Base-by-base conservation (phyloP, 2,888 invertebrate species). In the Gasteruption jaculator region DNA sequence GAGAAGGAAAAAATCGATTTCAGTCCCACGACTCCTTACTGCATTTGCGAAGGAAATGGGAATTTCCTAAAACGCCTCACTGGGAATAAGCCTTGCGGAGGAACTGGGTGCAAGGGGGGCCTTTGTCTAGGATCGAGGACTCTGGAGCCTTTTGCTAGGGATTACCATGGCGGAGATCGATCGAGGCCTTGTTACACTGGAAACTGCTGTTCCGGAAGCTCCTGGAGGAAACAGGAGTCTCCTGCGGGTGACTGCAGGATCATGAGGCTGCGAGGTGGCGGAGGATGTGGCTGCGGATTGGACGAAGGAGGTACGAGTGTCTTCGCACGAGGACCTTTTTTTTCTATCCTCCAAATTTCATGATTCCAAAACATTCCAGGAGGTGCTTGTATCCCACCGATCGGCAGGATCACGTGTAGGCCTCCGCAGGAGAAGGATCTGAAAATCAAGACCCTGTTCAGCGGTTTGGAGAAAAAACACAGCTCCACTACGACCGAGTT, bases 221-320 rank as follows among this genome's bases (percentile, higher is more conserved):
- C n/a, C n/a, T n/a, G n/a, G n/a, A n/a, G n/a, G n/a, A n/a, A n/a
- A 24, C 20, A 15, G 20, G 31, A 38, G 19, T 27, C n/a, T n/a
- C n/a, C n/a, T n/a, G n/a, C n/a, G n/a, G n/a, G n/a, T n/a, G 31
- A 44, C n/a, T 46, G 41, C 30, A 43, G 38, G 19, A 30, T 29
- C 10, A 20, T 31, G 11, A 45, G 59, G 33, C 48, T 60, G 52
- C 34, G 60, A 41, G 61, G 61, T 11, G 60, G 60, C 24, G 59
- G 55, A 36, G 49, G 45, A 34, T 42, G 38, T 25, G 27, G n/a
- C n/a, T n/a, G n/a, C n/a, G n/a, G n/a, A n/a, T n/a, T n/a, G n/a
- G n/a, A n/a, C n/a, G n/a, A n/a, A n/a, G n/a, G n/a, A n/a, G n/a
- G n/a, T n/a, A n/a, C n/a, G n/a, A n/a, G n/a, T n/a, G n/a, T n/a